A percentile compares a stretch with the other conserved stretches of the same genome.
Evolutionary conservation across 2,113 vertebrate genomes (phyloP).

Genomic region (Saguinus imperator): DNA sequence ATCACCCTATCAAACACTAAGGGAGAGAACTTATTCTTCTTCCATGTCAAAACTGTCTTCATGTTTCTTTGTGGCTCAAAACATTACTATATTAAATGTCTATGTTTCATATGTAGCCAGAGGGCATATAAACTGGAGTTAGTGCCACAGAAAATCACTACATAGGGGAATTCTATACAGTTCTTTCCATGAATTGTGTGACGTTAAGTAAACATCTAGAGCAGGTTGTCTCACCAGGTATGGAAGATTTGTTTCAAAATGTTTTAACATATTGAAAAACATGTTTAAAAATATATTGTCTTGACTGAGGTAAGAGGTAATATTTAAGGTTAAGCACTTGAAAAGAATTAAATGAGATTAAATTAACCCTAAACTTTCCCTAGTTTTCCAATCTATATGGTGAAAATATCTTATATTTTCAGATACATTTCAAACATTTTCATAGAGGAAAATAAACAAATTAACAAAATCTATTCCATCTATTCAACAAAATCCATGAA

Average conservation of each 20-base stretch:
- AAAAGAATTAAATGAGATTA: not conserved
- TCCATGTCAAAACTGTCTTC: not conserved
- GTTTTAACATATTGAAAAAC: not conserved
- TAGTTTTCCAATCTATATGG: not conserved
- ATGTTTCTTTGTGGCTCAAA: not conserved
- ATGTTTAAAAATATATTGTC: not conserved
- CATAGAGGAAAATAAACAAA: not conserved
- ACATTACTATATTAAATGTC: not conserved
- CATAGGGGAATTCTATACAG: not conserved
- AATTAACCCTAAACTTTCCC: not conserved
- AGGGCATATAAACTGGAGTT: not conserved
- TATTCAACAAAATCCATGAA: not conserved
- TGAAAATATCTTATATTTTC: constrained; percentile 3
- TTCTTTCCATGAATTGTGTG: not conserved
- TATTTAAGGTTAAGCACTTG: not conserved
- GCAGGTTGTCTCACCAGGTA: not conserved
- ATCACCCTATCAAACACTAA: not conserved
- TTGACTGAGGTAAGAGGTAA: not conserved
- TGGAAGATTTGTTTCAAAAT: constrained; percentile 30
- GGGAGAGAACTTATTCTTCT: not conserved
- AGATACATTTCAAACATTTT: not conserved
- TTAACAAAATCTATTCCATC: not conserved
- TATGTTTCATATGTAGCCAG: not conserved
- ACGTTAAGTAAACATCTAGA: not conserved
- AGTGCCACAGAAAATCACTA: not conserved